Base-by-base conservation (phyloP, 1,140 invertebrate genomes). In the Dreissena polymorpha region DNA sequence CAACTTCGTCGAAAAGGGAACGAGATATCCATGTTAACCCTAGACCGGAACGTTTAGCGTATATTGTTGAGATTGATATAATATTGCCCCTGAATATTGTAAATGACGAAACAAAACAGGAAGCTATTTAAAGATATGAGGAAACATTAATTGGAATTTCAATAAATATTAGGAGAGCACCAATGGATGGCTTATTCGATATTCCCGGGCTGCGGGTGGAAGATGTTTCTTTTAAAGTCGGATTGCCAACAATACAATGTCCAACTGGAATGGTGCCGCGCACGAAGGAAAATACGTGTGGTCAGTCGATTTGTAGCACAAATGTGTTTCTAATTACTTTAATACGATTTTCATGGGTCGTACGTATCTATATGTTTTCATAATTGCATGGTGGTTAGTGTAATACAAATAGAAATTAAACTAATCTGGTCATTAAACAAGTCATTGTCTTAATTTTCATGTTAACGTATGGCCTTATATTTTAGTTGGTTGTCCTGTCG, bases 401-500 rank as follows among this genome's bases (percentile, higher is more conserved):
- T 39, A 5, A 39, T 39, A 39, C 39, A 39, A 39, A 2, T 29
- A 7, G 13, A 27, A 16, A 67, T 14, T 29, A 67, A 21, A 67
- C 23, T 49, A 49, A 25, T 29, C 25, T 29, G 21, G 29, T 29
- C 50, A 23, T 51, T 39, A 2, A 39, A 8, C 39, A 39, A 39
- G 0, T 72, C 10, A 25, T 69, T 29, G 14, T n/a, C n/a, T n/a
- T n/a, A n/a, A n/a, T n/a, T n/a, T n/a, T n/a, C n/a, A n/a, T n/a
- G n/a, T 16, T 29, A 29, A 21, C 2, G 16, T 69, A 6, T 69
- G 27, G 10, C 18, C 0, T 16, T 69, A 29, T 13, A 29, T 57
- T 60, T 73, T 39, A 73, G 71, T 73, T 12, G 71, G 71, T 10
- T 73, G 71, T 57, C 71, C 71, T 27, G 60, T 29, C 18, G 71